Conservation (phyloP, 1,140 invertebrate species). For the Oppia nitens region DNA sequence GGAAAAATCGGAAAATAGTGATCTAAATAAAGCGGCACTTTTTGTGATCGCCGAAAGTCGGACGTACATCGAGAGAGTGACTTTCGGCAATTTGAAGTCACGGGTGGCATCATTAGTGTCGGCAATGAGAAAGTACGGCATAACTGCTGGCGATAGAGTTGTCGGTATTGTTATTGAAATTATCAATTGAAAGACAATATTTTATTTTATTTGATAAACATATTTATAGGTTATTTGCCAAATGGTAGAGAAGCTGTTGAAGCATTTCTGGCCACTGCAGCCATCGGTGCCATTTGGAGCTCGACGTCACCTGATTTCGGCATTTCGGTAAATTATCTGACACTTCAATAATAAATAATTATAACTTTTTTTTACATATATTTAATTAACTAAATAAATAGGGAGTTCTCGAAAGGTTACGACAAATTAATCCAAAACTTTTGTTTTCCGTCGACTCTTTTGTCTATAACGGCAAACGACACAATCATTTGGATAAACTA, state of each 20-base stretch:
- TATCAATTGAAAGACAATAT: not conserved
- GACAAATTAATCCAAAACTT: slow-evolving; percentile 16
- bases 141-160: slow-evolving; percentile 15
- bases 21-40: slow-evolving; percentile 20
- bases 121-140: slow-evolving; percentile 12
- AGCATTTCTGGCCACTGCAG: slow-evolving; percentile 18
- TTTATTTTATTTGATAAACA: not conserved
- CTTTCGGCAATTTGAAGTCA: slow-evolving; percentile 15
- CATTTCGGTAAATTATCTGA: slow-evolving; percentile 4
- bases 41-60: slow-evolving; percentile 15
- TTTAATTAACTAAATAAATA: not conserved
- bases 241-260: slow-evolving; percentile 18
- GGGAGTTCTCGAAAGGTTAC: slow-evolving; percentile 14
- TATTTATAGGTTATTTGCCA: slow-evolving; percentile 16
- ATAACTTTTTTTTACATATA: not conserved
- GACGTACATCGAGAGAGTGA: not conserved
- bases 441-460: slow-evolving; percentile 16
- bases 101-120: slow-evolving; percentile 6
- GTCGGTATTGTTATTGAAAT: slow-evolving; percentile 7
- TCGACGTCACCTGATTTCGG: slow-evolving; percentile 20
- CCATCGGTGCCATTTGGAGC: slow-evolving; percentile 20
- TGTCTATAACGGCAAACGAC: slow-evolving; percentile 2
- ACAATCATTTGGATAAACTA: slow-evolving; percentile 12
- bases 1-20: slow-evolving; percentile 13
- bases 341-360: not conserved